A percentile compares a stretch with the other conserved stretches of the same genome.
phyloP scores from a whole-genome alignment of 2,113 vertebrate species.

The Bos indicus region DNA sequence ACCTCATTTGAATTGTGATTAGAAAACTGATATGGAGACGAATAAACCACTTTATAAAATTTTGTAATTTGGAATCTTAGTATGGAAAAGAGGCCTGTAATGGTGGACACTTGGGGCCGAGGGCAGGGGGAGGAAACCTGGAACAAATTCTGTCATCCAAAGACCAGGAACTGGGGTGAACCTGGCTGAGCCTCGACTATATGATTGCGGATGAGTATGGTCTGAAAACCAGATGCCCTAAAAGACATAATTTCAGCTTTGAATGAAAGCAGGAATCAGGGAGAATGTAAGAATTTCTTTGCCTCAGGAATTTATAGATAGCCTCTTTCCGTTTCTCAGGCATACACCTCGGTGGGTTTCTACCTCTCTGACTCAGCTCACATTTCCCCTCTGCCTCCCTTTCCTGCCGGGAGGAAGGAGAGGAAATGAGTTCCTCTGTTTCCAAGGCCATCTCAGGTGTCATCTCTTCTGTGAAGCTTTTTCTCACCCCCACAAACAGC shows the following conservation, averaged over 20 bases:
- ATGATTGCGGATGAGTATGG: neutral
- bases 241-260: neutral
- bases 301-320: neutral
- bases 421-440: neutral
- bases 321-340: neutral
- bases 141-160: neutral
- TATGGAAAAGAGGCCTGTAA: neutral
- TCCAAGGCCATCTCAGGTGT: neutral
- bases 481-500: neutral
- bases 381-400: neutral
- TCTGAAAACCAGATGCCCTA: neutral
- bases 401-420: neutral
- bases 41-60: neutral
- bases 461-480: neutral
- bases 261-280: neutral
- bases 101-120: neutral
- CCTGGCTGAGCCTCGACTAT: accelerated
- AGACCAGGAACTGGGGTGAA: neutral
- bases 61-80: neutral
- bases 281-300: neutral
- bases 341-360: neutral
- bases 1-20: neutral
- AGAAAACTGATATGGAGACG: neutral
- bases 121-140: neutral
- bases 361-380: neutral